Evolutionary conservation across 2,113 vertebrate species (phyloP).

Genomic region (Pterocles orientalis): DNA sequence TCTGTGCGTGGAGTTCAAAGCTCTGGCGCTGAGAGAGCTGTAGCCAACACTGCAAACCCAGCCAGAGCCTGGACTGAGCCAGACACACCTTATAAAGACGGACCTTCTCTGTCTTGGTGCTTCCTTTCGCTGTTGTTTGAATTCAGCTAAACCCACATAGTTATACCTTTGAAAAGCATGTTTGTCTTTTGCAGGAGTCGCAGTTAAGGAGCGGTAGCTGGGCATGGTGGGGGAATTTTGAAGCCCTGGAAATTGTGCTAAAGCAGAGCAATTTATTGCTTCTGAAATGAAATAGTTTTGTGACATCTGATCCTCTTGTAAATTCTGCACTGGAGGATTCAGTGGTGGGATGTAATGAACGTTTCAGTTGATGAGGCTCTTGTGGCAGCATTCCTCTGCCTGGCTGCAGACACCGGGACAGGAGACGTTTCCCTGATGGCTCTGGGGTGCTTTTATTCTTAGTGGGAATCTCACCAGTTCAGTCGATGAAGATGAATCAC

Average conservation of each 20-base stretch:
- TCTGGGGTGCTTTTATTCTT: neutral
- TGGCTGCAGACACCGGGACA: neutral
- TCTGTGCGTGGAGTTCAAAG: slow-evolving; percentile 1
- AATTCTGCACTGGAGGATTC: neutral
- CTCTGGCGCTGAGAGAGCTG: neutral
- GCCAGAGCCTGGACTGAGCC: neutral
- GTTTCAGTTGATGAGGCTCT: neutral
- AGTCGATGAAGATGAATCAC: neutral
- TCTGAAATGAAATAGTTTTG: neutral
- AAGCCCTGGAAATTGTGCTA: neutral
- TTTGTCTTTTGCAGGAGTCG: neutral
- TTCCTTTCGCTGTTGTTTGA: neutral
- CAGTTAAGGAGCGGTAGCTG: neutral
- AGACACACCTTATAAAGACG: neutral
- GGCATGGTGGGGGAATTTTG: neutral
- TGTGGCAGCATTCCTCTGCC: neutral
- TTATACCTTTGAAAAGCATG: neutral
- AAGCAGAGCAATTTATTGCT: neutral
- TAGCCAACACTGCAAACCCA: neutral
- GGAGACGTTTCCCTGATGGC: neutral
- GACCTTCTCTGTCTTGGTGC: neutral
- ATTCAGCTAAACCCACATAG: neutral
- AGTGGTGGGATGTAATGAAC: neutral
- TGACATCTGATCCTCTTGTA: slow-evolving; percentile 8
- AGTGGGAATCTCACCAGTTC: neutral